These are phyloP conservation scores for Cerastis rubricosa DNA, from an alignment of 2,888 invertebrate species.

Conservation along the genomic window DNA sequence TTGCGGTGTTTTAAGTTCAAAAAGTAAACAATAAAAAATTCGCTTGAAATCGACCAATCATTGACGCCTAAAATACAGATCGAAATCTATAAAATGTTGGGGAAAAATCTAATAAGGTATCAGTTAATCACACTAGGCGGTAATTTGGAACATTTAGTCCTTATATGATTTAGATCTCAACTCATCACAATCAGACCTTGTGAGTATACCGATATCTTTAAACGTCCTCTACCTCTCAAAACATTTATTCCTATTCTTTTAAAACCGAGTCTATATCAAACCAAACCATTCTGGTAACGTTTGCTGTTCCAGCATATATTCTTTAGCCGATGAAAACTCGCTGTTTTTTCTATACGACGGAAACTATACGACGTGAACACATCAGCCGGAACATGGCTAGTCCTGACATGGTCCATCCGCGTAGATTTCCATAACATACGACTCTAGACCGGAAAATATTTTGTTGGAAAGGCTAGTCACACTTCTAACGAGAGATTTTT, in stretches of 20 bases:
- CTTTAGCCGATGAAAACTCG: not conserved
- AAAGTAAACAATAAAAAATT: too few species aligned
- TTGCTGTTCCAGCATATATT: not conserved
- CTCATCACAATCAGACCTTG: not conserved
- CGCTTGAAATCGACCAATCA: too few species aligned
- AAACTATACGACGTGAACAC: slow-evolving; percentile 11
- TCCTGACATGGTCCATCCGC: not conserved
- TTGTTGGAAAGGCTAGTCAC: not conserved
- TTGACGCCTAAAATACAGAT: not conserved
- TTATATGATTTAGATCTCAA: not conserved
- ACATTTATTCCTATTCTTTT: not conserved
- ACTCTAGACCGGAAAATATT: not conserved
- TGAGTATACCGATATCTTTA: not conserved
- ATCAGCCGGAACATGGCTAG: not conserved
- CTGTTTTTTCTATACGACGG: not conserved
- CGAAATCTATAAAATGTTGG: not conserved
- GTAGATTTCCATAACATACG: not conserved
- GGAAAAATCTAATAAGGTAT: not conserved
- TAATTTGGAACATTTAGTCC: not conserved
- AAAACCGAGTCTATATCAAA: not conserved
- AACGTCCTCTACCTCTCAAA: too few species aligned
- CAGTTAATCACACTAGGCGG: not conserved
- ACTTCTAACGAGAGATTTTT: not conserved
- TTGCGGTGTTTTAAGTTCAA: too few species aligned
- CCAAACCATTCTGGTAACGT: not conserved